Evolutionary conservation across 2,888 invertebrate species (phyloP).

Genomic region (Panzeria rudis): DNA sequence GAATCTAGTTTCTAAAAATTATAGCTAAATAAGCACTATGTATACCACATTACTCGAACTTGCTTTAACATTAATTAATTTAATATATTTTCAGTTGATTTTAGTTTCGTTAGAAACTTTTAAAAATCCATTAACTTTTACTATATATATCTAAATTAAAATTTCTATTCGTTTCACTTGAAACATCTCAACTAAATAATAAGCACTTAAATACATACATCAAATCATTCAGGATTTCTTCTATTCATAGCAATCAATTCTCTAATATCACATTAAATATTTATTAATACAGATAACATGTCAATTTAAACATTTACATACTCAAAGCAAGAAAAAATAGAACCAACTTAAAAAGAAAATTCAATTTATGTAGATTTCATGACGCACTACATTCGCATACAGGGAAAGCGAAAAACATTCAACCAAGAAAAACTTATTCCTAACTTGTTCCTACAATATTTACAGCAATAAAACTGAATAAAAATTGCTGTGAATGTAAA

Average conservation of each 20-base stretch:
- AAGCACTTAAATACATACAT: neutral
- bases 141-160: neutral
- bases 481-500: slow-evolving; percentile 34
- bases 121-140: slow-evolving; percentile 32
- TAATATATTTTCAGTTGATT: neutral
- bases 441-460: slow-evolving; percentile 30
- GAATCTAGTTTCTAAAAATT: no score
- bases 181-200: slow-evolving; percentile 16
- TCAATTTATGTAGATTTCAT: slow-evolving; percentile 70
- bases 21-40: no score
- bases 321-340: neutral
- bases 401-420: slow-evolving; percentile 6
- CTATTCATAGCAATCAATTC: slow-evolving; percentile 6
- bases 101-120: no score
- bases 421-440: slow-evolving; percentile 30
- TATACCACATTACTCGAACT: no score
- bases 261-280: slow-evolving; percentile 47
- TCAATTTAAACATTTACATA: slow-evolving; percentile 62
- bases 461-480: slow-evolving; percentile 44
- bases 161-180: neutral
- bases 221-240: neutral
- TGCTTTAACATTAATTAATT: no score
- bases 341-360: slow-evolving; percentile 28
- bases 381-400: slow-evolving; percentile 45
- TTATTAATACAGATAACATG: slow-evolving; percentile 60